Evolutionary conservation across 2,797 vertebrate species (phyloP).

Genomic region (Sebastes miniatus): DNA sequence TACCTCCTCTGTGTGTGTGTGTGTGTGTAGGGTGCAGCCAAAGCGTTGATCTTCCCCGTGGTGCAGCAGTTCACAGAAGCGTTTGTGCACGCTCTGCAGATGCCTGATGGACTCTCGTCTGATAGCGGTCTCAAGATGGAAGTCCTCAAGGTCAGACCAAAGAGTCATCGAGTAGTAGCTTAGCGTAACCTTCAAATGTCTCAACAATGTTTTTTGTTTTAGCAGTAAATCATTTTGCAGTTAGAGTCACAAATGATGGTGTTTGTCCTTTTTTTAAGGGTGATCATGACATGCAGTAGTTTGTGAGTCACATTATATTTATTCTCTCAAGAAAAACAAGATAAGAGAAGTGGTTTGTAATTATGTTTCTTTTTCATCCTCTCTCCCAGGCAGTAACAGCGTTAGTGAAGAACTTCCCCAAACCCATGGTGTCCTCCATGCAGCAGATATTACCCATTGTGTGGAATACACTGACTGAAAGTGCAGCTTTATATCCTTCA

Average conservation of each 20-base stretch:
- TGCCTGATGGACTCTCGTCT: conserved; percentile 94
- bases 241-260: neutral
- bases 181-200: neutral
- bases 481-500: conserved; percentile 97
- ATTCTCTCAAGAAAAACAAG: no score
- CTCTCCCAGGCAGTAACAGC: conserved; percentile 91
- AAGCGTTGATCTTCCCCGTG: conserved; percentile 95
- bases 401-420: conserved; percentile 98
- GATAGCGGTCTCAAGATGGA: conserved; percentile 99
- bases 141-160: conserved; percentile 89
- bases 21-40: conserved; percentile 89
- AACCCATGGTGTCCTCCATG: conserved; percentile 98
- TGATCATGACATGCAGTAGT: neutral
- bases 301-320: no score
- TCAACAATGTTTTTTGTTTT: neutral
- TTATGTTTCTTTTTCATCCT: conserved; percentile 1
- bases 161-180: neutral
- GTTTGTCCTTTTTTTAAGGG: neutral
- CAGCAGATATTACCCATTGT: conserved; percentile 98
- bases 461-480: conserved; percentile 97
- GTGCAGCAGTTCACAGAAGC: conserved; percentile 98
- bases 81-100: conserved; percentile 96
- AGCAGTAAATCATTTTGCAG: neutral
- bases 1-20: neutral
- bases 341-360: neutral